Evolutionary conservation across 2,797 vertebrate species (phyloP).

Genomic region (Zenarchopterus dispar): DNA sequence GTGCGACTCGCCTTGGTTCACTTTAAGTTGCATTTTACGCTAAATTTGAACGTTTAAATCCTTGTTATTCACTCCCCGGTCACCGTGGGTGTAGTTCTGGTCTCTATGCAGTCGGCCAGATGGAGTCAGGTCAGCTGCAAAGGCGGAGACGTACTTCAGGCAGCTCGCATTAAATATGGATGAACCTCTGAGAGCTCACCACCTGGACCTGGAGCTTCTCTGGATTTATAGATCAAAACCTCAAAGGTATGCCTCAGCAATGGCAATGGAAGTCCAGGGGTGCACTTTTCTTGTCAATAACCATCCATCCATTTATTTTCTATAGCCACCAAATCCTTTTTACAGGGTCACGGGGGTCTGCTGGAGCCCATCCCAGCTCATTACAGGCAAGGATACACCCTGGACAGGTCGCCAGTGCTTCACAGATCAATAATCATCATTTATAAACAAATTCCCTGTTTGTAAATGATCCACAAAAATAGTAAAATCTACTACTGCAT

Average conservation of each 20-base stretch:
- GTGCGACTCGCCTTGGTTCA: background rate
- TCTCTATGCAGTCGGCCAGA: constrained; percentile 46
- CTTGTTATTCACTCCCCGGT: background rate
- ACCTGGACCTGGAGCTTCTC: constrained; percentile 51
- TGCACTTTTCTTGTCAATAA: background rate
- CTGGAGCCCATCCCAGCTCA: no score
- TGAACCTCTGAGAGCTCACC: constrained; percentile 53
- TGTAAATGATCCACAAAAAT: no score
- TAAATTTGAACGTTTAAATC: constrained; percentile 2
- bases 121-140: constrained; percentile 71
- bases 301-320: no score
- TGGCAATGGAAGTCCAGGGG: background rate
- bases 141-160: constrained; percentile 46
- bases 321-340: no score
- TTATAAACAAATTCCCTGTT: no score
- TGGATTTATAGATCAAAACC: background rate
- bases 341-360: no score
- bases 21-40: constrained; percentile 8
- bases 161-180: constrained; percentile 76
- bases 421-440: no score
- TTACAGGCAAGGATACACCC: no score
- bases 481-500: no score
- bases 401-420: no score
- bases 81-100: constrained; percentile 28
- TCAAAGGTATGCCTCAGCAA: background rate